phyloP scores from a whole-genome alignment of 2,113 vertebrate species.

The Prionailurus bengalensis region DNA sequence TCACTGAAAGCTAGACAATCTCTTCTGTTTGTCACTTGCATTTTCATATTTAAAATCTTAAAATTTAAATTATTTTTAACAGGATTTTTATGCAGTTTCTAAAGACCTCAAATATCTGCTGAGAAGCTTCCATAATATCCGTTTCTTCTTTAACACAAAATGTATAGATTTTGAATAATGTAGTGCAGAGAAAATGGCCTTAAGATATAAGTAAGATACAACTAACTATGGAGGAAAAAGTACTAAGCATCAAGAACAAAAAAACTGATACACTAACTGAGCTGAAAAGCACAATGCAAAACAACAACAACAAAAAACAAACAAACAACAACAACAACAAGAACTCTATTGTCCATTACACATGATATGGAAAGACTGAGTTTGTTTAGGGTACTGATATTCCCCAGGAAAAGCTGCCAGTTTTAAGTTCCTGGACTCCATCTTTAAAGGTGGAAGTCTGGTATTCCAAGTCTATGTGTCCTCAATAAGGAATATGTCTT shows the following conservation, averaged over 20 bases:
- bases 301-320: not conserved
- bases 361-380: not conserved
- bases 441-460: slow-evolving; percentile 8
- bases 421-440: not conserved
- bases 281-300: slow-evolving; percentile 13
- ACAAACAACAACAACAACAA: too few species aligned
- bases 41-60: slow-evolving; percentile 45
- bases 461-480: not conserved
- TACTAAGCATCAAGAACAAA: not conserved
- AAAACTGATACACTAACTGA: not conserved
- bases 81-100: not conserved
- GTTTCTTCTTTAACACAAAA: not conserved
- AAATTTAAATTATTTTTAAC: not conserved
- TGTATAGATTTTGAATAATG: not conserved
- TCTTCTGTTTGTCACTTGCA: not conserved
- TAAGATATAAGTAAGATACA: slow-evolving; percentile 22
- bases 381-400: not conserved
- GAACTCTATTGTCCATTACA: not conserved
- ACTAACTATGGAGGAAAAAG: not conserved
- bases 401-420: not conserved
- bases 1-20: not conserved
- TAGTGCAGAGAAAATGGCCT: not conserved
- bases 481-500: not conserved
- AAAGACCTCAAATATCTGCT: not conserved
- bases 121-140: not conserved